Conservation (phyloP, 2,888 invertebrate species). For the Griposia aprilina region DNA sequence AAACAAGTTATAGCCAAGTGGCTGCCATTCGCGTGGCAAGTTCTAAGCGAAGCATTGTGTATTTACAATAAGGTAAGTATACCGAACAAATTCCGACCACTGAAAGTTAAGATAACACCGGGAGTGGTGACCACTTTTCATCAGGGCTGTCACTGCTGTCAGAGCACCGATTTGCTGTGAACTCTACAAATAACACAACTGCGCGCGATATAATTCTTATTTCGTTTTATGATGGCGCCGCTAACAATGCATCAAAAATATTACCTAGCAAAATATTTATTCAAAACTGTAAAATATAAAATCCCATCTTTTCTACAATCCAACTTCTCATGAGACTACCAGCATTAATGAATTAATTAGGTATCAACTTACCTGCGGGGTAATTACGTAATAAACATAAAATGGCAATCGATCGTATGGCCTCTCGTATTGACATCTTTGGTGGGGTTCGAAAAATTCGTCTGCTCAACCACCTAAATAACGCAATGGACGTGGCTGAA, state of each 20-base stretch:
- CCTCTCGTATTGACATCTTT: not conserved
- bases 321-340: not conserved
- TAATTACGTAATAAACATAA: not conserved
- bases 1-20: not conserved
- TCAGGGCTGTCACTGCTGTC: not conserved
- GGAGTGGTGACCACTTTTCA: not conserved
- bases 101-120: not conserved
- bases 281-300: no score
- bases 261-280: not conserved
- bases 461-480: not conserved
- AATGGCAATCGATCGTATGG: not conserved
- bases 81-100: not conserved
- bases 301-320: no score
- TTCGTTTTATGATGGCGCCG: not conserved
- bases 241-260: not conserved
- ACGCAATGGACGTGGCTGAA: not conserved
- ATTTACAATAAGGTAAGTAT: slow-evolving; percentile 1
- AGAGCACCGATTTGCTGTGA: no score
- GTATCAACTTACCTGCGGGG: not conserved
- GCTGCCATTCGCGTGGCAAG: not conserved
- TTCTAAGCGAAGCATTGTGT: not conserved
- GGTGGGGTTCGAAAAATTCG: not conserved
- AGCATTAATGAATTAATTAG: not conserved
- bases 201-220: not conserved
- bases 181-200: not conserved